Evolutionary conservation across 2,113 vertebrate species (phyloP).

Genomic region (Thunnus thynnus): DNA sequence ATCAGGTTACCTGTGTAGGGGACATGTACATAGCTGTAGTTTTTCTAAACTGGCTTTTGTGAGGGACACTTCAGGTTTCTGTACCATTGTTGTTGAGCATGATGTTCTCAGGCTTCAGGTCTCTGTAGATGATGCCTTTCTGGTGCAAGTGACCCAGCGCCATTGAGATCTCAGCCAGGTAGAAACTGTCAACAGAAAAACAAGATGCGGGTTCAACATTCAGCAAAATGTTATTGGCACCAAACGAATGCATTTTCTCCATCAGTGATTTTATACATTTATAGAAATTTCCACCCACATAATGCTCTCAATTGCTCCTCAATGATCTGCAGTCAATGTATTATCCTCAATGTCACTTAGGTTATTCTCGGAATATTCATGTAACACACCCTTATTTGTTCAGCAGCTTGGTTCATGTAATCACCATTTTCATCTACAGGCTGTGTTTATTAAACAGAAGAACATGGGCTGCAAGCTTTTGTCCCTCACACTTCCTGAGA

Average conservation of each 20-base stretch:
- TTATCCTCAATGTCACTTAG: slow-evolving; percentile 2
- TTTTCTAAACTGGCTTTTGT: neutral
- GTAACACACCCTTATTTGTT: slow-evolving; percentile 36
- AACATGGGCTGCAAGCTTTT: slow-evolving; percentile 9
- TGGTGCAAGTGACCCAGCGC: slow-evolving; percentile 97
- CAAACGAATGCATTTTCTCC: neutral
- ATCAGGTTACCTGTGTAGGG: neutral
- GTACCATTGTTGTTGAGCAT: slow-evolving; percentile 98
- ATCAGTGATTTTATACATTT: neutral
- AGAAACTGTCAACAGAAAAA: slow-evolving; percentile 87
- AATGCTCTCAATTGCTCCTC: neutral
- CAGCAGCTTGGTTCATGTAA: slow-evolving; percentile 29
- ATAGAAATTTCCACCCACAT: neutral
- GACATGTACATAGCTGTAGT: neutral
- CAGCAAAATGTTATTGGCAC: neutral
- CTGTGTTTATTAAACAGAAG: slow-evolving; percentile 59
- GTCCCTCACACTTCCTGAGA: neutral
- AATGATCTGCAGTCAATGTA: neutral
- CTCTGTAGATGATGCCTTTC: slow-evolving; percentile 98
- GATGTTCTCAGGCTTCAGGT: slow-evolving; percentile 98
- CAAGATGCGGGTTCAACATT: neutral
- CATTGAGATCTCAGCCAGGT: slow-evolving; percentile 99
- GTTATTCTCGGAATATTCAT: slow-evolving; percentile 22
- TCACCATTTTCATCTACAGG: slow-evolving; percentile 25
- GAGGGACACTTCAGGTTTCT: neutral